Percentiles rank a stretch among this genome's conserved stretches.
Conservation (phyloP, 2,888 invertebrate species). For the Ceraclea dissimilis region DNA sequence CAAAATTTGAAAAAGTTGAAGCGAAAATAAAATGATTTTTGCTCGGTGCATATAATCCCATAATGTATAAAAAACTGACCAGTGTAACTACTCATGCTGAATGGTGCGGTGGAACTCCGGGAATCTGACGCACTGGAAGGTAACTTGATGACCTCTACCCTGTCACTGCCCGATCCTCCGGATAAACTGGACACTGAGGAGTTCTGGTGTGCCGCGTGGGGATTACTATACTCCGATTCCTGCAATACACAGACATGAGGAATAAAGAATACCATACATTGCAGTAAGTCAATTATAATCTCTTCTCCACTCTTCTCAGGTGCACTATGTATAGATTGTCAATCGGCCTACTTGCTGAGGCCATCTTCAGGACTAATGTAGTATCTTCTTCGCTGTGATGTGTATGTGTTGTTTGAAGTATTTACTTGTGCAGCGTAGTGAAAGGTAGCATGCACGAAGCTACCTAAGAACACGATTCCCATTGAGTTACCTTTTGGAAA, state of each 20-base stretch:
- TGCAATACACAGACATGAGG: neutral
- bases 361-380: too few relatives aligned
- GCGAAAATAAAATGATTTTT: too few relatives aligned
- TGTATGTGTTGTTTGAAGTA: too few relatives aligned
- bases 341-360: too few relatives aligned
- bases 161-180: conserved; percentile 49
- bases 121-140: conserved; percentile 56
- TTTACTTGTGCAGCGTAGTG: too few relatives aligned
- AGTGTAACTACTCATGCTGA: conserved; percentile 42
- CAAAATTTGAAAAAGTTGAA: too few relatives aligned
- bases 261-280: neutral
- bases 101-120: conserved; percentile 42
- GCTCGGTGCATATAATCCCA: neutral
- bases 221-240: conserved; percentile 23
- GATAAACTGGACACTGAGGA: conserved; percentile 12
- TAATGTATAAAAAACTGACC: conserved; percentile 4
- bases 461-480: too few relatives aligned
- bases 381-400: too few relatives aligned
- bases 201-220: conserved; percentile 26
- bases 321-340: too few relatives aligned
- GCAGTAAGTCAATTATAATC: conserved; percentile 1
- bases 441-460: too few relatives aligned
- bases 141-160: conserved; percentile 76
- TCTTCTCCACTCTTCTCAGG: too few relatives aligned
- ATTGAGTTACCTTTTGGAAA: too few relatives aligned